Percentiles rank a stretch among this genome's conserved stretches.
phyloP scores from a whole-genome alignment of 2,888 invertebrate genomes.

The Pterostichus niger region DNA sequence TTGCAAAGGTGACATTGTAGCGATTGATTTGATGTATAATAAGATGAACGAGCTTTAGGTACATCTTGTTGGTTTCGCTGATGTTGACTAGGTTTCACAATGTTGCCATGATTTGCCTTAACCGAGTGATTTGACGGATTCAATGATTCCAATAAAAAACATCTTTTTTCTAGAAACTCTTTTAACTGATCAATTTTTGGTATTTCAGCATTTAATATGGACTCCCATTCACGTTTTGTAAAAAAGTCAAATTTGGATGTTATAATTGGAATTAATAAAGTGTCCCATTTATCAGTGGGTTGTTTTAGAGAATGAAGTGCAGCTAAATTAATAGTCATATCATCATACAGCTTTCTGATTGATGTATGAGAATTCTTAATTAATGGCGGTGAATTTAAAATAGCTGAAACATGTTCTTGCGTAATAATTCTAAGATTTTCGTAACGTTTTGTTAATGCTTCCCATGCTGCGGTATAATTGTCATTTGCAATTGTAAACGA shows the following conservation, averaged over 20 bases:
- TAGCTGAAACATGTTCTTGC: too few species aligned
- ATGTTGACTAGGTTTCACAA: too few species aligned
- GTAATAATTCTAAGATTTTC: constrained; percentile 67
- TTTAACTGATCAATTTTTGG: constrained; percentile 30
- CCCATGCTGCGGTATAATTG: constrained; percentile 67
- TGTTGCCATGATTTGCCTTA: background rate
- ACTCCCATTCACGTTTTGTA: constrained; percentile 70
- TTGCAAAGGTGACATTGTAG: constrained; percentile 45
- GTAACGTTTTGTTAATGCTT: constrained; percentile 66
- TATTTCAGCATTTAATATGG: background rate
- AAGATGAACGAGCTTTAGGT: background rate
- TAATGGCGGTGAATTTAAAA: too few species aligned
- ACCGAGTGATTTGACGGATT: background rate
- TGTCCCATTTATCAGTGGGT: too few species aligned
- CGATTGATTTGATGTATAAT: background rate
- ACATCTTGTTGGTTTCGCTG: too few species aligned
- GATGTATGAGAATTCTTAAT: too few species aligned
- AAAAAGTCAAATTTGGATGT: constrained; percentile 69
- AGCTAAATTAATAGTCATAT: too few species aligned
- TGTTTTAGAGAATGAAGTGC: too few species aligned
- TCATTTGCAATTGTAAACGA: constrained; percentile 61
- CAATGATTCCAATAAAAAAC: constrained; percentile 6
- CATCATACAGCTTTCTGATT: constrained; percentile 69
- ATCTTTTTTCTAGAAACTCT: constrained; percentile 45
- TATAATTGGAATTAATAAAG: constrained; percentile 69